Evolutionary conservation across 2,888 invertebrate genomes (phyloP), one percentile per base, ranked within the genome.

Genomic region (Tillus elongatus): DNA sequence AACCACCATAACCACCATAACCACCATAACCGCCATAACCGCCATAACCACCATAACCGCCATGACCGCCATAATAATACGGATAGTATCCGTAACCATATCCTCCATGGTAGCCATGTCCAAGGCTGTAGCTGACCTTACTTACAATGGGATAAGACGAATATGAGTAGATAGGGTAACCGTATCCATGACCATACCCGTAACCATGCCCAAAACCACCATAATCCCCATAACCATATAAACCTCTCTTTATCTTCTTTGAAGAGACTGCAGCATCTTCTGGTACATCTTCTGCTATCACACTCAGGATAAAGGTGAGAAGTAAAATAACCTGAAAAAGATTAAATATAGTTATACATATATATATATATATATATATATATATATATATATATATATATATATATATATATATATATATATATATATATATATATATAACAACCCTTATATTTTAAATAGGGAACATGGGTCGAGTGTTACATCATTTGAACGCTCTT

Each of bases 151-250:
- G 41, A 10, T 33, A 19, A 32, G n/a, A n/a, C n/a, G 35, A 43
- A 34, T 41, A 45, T 2, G 45, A 45, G 15, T 43, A 45, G 13
- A 30, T 42, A 4, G 46, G 44, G 28, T 40, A 45, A 8, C 37
- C 41, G 15, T 37, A 13, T 37, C 27, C 27, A 11, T 32, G 13
- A 37, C 36, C 35, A 35, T 39, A 39, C 8, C 51, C 50, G 36
- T 49, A 50, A 9, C 46, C 45, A 33, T 43, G 37, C 12, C 53
- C 53, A n/a, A 55, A 37, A 3, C 60, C 59, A 28, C 61, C 9
- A 10, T 13, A 13, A 13, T 28, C 8, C n/a, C 27, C 10, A n/a
- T 10, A 29, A 36, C 16, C 13, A 16, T 14, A 11, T n/a, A 15
- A 1, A 4, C 3, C 29, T 33, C 44, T 44, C 35, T n/a, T n/a